phyloP scores from a whole-genome alignment of 2,113 vertebrate species.

The Corvus hawaiiensis region DNA sequence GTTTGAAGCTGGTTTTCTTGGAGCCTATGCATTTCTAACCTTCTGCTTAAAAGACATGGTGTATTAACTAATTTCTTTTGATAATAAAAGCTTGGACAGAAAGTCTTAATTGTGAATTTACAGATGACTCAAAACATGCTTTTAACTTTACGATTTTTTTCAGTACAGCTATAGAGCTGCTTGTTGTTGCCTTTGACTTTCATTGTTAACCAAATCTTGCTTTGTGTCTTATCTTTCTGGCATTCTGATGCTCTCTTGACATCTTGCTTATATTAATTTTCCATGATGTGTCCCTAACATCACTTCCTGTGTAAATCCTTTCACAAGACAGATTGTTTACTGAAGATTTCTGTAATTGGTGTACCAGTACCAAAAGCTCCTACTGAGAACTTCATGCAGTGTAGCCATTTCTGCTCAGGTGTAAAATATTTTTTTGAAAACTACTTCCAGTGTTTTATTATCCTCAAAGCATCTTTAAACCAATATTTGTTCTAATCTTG shows the following conservation, averaged over 20 bases:
- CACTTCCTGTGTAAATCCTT: not conserved
- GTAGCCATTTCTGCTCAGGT: not conserved
- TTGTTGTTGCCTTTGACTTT: not conserved
- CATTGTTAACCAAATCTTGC: not conserved
- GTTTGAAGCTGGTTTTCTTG: not conserved
- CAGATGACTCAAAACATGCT: not conserved
- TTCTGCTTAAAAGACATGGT: not conserved
- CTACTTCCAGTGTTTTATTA: not conserved
- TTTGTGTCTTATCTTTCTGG: not conserved
- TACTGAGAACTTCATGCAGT: not conserved
- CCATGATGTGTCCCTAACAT: not conserved
- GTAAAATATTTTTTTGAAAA: not conserved
- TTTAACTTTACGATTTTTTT: not conserved
- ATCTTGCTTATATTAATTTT: not conserved
- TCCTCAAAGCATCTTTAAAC: not conserved
- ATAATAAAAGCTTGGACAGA: not conserved
- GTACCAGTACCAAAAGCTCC: not conserved
- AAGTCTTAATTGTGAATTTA: not conserved
- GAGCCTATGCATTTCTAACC: not conserved
- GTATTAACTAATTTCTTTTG: not conserved
- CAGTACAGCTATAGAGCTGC: not conserved
- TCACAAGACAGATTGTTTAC: not conserved
- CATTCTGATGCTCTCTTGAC: not conserved
- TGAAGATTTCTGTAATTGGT: not conserved
- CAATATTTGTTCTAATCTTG: not conserved